Percentiles rank a stretch among this genome's conserved stretches.
Evolutionary conservation across 2,888 invertebrate species (phyloP).

Genomic region (Aporophyla nigra): DNA sequence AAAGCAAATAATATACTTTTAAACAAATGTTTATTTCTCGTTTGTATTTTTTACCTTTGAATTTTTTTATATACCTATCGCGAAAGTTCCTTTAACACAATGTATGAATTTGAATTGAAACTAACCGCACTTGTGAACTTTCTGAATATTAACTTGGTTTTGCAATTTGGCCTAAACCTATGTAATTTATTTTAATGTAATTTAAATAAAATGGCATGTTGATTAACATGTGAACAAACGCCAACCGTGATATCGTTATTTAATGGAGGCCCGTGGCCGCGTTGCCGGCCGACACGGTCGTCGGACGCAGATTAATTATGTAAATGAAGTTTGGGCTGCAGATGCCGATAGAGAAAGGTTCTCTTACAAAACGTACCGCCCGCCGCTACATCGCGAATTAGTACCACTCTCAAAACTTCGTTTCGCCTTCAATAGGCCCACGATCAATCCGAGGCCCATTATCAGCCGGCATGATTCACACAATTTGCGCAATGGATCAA

Average conservation of each 20-base stretch:
- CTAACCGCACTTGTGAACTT: constrained; percentile 9
- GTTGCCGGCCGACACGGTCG: constrained; percentile 71
- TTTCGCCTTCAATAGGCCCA: constrained; percentile 70
- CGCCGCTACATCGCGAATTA: constrained; percentile 66
- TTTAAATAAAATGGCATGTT: constrained; percentile 36
- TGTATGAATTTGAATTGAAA: constrained; percentile 24
- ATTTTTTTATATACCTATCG: neutral
- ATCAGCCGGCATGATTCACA: constrained; percentile 75
- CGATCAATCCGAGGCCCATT: constrained; percentile 74
- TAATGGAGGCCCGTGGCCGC: constrained; percentile 76
- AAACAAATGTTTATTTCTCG: constrained; percentile 3
- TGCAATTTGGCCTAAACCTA: neutral
- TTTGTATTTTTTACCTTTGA: neutral
- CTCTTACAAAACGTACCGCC: constrained; percentile 75
- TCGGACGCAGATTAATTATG: constrained; percentile 83
- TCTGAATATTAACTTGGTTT: neutral
- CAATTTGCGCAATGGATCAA: constrained; percentile 75
- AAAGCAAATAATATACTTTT: constrained; percentile 32
- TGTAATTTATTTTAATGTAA: constrained; percentile 5
- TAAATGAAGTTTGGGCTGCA: constrained; percentile 81
- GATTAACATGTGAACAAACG: constrained; percentile 40
- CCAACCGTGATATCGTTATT: constrained; percentile 68
- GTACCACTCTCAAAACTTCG: constrained; percentile 71
- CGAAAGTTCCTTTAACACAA: neutral
- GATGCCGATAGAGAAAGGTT: constrained; percentile 78